phyloP scores from a whole-genome alignment of 1,140 invertebrate species.

The Hylaeus anthracinus region DNA sequence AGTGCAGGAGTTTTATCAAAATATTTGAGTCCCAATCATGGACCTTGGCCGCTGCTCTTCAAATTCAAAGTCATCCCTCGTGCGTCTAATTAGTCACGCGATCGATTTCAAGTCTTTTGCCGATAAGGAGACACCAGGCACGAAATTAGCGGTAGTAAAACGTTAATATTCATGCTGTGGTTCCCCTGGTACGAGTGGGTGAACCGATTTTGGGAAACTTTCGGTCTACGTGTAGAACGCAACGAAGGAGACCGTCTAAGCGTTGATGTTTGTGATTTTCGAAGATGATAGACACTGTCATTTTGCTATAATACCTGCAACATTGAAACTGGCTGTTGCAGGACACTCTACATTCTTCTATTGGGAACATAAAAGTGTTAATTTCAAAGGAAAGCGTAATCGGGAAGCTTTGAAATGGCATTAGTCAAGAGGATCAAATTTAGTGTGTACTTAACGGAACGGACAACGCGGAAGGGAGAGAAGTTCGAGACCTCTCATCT shows the following conservation, averaged over 20 bases:
- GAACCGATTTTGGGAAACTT: neutral
- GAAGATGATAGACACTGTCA: too few species aligned
- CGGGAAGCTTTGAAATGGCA: conserved; percentile 52
- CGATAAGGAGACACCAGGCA: conserved; percentile 8
- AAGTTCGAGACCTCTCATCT: conserved; percentile 48
- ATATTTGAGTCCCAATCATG: too few species aligned
- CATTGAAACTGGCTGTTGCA: too few species aligned
- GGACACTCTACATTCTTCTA: too few species aligned
- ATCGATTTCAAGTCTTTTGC: neutral
- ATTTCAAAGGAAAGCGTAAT: conserved; percentile 36
- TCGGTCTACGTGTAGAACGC: neutral
- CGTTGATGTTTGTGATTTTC: too few species aligned
- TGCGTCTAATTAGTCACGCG: conserved; percentile 14
- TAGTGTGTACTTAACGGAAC: conserved; percentile 48
- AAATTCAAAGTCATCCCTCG: conserved; percentile 27
- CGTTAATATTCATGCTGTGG: neutral
- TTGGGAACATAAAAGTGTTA: conserved; percentile 10
- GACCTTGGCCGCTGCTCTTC: neutral
- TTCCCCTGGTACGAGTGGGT: neutral
- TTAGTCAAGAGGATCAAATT: conserved; percentile 56
- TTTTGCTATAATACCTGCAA: too few species aligned
- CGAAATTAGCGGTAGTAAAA: neutral
- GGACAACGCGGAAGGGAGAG: conserved; percentile 31
- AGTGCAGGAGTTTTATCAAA: too few species aligned
- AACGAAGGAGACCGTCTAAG: neutral